A percentile compares a stretch with the other conserved stretches of the same genome.
phyloP scores from a whole-genome alignment of 2,113 vertebrate species.

The Astur gentilis region DNA sequence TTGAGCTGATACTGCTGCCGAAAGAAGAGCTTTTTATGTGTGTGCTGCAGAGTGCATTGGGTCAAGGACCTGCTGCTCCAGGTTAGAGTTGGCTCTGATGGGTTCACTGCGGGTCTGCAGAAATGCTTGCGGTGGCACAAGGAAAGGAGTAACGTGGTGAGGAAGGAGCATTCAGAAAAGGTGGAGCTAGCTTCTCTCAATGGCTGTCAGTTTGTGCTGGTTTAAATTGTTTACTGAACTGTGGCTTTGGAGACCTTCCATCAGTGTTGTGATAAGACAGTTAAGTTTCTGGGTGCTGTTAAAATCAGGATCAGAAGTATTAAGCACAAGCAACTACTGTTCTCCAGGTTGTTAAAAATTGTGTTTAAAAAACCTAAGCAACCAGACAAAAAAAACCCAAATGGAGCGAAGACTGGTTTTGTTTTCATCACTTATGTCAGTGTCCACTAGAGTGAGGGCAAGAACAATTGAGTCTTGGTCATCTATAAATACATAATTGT shows the following conservation, averaged over 20 bases:
- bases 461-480: background rate
- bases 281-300: background rate
- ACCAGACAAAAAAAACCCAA: background rate
- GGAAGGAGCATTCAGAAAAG: background rate
- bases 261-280: background rate
- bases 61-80: background rate
- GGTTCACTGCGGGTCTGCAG: background rate
- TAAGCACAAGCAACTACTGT: background rate
- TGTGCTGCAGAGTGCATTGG: background rate
- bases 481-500: background rate
- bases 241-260: background rate
- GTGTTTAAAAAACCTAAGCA: background rate
- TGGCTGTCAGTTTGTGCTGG: background rate
- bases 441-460: background rate
- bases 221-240: background rate
- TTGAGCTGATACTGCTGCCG: fast-evolving
- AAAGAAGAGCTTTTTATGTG: background rate
- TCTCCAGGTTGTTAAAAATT: background rate
- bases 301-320: background rate
- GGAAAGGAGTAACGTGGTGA: background rate
- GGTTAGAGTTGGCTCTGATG: background rate
- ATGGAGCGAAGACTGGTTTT: background rate
- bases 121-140: background rate
- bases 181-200: background rate
- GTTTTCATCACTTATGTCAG: background rate